Evolutionary conservation across 2,888 invertebrate genomes (phyloP).

Genomic region (Troglohyphantes excavatus): DNA sequence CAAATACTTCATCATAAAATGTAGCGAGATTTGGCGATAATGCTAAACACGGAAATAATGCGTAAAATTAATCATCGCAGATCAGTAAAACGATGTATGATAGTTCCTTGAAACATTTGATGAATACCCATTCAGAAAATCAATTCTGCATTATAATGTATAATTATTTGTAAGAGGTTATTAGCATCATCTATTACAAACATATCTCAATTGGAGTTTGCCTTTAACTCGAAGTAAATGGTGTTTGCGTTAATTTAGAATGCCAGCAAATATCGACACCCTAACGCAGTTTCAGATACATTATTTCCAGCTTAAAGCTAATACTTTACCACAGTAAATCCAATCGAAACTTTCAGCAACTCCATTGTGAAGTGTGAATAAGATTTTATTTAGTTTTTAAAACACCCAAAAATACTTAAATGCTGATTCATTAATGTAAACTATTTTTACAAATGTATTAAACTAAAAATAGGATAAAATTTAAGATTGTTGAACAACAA

Average conservation of each 20-base stretch:
- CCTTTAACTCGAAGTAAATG: slow-evolving; percentile 9
- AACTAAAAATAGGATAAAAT: too few relatives aligned
- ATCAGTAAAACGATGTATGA: not conserved
- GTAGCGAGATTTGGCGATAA: not conserved
- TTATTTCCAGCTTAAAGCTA: not conserved
- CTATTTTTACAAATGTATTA: too few relatives aligned
- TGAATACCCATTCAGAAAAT: slow-evolving; percentile 1
- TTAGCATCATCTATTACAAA: slow-evolving; percentile 8
- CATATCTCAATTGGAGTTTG: slow-evolving; percentile 9
- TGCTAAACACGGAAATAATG: not conserved
- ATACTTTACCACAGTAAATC: not conserved
- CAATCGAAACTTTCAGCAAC: not conserved
- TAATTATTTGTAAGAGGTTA: slow-evolving; percentile 4
- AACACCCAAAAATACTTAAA: not conserved
- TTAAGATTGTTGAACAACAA: too few relatives aligned
- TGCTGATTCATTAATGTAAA: too few relatives aligned
- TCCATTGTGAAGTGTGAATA: not conserved
- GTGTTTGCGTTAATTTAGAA: not conserved
- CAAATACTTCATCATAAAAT: not conserved
- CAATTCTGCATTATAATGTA: not conserved
- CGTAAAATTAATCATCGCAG: not conserved
- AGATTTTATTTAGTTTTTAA: not conserved
- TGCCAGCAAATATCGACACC: slow-evolving; percentile 4
- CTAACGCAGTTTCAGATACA: not conserved
- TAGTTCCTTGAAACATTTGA: slow-evolving; percentile 9